Evolutionary conservation across 2,888 invertebrate species (phyloP).

Genomic region (Aplocera efformata): DNA sequence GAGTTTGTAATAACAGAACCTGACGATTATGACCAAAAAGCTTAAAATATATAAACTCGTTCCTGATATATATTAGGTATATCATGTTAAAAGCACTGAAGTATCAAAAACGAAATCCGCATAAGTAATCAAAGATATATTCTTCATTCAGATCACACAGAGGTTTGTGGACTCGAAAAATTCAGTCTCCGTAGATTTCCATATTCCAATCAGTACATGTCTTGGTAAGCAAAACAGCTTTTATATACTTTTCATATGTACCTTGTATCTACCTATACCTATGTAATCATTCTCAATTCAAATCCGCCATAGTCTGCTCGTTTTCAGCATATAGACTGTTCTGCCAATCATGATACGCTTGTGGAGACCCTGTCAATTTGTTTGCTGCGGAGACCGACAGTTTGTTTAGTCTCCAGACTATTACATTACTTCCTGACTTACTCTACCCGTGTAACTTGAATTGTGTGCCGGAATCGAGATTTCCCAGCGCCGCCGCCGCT

Average conservation of each 20-base stretch:
- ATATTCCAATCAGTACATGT: slow-evolving; percentile 24
- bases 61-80: too few species aligned
- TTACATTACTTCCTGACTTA: slow-evolving; percentile 13
- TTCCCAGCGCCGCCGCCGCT: slow-evolving; percentile 4
- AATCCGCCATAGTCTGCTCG: too few species aligned
- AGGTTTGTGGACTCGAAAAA: too few species aligned
- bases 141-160: too few species aligned
- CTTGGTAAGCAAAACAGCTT: slow-evolving; percentile 29
- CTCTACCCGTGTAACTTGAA: background rate
- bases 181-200: slow-evolving; percentile 13
- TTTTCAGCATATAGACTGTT: slow-evolving; percentile 16
- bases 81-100: too few species aligned
- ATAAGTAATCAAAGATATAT: too few species aligned
- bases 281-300: too few species aligned
- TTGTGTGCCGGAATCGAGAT: slow-evolving; percentile 6
- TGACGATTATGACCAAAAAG: slow-evolving; percentile 11
- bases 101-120: background rate
- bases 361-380: slow-evolving; percentile 28
- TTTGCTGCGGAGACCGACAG: slow-evolving; percentile 9
- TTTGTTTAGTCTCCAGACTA: slow-evolving; percentile 22
- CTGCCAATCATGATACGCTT: slow-evolving; percentile 17
- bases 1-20: slow-evolving; percentile 6
- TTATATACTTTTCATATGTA: too few species aligned
- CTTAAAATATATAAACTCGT: slow-evolving; percentile 4
- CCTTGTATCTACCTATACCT: too few species aligned